Evolutionary conservation across 2,797 vertebrate genomes (phyloP).

Genomic region (Prionace glauca): DNA sequence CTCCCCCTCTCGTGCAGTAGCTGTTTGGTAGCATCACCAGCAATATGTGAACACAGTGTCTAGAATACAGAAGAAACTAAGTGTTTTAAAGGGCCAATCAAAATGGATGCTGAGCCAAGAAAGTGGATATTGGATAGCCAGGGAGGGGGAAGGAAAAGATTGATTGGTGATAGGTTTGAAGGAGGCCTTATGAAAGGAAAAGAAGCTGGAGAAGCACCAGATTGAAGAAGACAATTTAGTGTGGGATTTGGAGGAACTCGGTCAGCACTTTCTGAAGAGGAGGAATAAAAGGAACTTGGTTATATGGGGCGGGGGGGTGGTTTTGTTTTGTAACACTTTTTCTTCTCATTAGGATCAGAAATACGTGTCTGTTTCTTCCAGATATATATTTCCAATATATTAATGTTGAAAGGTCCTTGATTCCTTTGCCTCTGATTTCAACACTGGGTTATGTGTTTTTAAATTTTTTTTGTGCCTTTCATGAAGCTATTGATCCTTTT

Average conservation of each 20-base stretch:
- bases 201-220: neutral
- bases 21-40: neutral
- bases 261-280: neutral
- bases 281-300: neutral
- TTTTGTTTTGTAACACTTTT: too few species aligned
- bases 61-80: neutral
- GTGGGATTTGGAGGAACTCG: neutral
- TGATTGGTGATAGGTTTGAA: neutral
- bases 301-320: accelerated
- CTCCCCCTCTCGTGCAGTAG: neutral
- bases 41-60: neutral
- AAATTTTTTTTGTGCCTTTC: too few species aligned
- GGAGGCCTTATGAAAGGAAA: neutral
- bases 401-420: neutral
- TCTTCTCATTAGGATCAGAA: neutral
- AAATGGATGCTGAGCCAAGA: neutral
- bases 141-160: neutral
- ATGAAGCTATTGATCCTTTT: neutral
- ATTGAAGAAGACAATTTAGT: neutral
- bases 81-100: neutral
- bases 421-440: neutral
- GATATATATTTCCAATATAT: neutral
- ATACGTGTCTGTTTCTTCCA: neutral
- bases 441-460: neutral
- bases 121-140: neutral